Evolutionary conservation across 2,888 invertebrate genomes (phyloP).

Genomic region (Seira sanloemensis): DNA sequence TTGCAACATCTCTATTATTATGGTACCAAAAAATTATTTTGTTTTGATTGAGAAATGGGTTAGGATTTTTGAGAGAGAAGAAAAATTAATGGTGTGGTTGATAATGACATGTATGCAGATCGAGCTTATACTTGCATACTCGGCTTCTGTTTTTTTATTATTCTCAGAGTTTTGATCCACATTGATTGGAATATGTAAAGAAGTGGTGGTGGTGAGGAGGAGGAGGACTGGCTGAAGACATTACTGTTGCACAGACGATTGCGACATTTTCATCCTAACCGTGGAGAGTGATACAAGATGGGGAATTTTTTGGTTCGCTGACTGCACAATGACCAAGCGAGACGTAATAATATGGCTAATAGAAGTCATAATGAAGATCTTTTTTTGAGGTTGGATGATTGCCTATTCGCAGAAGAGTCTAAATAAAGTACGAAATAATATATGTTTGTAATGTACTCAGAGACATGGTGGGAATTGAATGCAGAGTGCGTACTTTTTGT

Average conservation of each 20-base stretch:
- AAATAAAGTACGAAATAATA: not conserved
- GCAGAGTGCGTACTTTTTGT: not conserved
- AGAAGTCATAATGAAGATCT: not conserved
- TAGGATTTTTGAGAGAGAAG: conserved; percentile 43
- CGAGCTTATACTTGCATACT: not conserved
- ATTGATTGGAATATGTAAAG: conserved; percentile 6
- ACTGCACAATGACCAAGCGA: not conserved
- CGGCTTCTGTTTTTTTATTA: not conserved
- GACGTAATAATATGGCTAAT: not conserved
- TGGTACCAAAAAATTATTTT: not conserved
- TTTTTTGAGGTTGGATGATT: not conserved
- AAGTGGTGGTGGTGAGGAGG: too few relatives aligned
- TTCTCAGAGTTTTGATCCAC: not conserved
- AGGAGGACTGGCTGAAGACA: not conserved
- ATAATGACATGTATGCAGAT: conserved; percentile 45
- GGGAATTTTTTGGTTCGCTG: conserved; percentile 56
- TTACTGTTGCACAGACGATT: conserved; percentile 24
- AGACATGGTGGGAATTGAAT: too few relatives aligned
- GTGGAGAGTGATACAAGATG: not conserved
- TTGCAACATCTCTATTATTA: conserved; percentile 47
- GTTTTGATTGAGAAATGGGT: conserved; percentile 52
- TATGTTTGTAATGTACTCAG: not conserved
- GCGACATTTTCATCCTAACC: conserved; percentile 25
- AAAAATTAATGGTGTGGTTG: conserved; percentile 52
- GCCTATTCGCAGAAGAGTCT: not conserved